Evolutionary conservation across 2,888 invertebrate species (phyloP), one percentile per base, ranked within the genome.

Genomic region (Acrobasis consociella): DNA sequence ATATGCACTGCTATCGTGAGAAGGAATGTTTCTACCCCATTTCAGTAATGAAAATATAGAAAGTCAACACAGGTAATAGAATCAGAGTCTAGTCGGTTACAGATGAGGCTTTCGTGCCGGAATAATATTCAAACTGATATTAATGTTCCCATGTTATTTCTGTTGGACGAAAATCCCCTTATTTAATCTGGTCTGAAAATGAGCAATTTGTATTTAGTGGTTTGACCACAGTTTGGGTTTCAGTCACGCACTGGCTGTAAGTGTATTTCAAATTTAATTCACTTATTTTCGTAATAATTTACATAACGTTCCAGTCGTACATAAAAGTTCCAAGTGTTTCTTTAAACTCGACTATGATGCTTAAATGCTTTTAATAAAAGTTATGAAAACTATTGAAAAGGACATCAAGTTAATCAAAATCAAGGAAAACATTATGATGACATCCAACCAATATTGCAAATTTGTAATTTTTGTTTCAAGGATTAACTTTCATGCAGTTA

Each of bases 121-220:
- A 15, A 56, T 42, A 56, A 17, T 56, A 39, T 42, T 15, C 56
- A 17, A 13, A 42, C 17, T 42, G 42, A 46, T 42, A 56, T 56
- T 42, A 56, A 56, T 42, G 56, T 22, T 46, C 46, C 31, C 7
- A 31, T 31, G 31, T 31, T 31, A 13, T 50, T 60, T 60, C 31
- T 50, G 50, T 49, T 49, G 49, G 37, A 49, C 17, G 38, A 39
- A 37, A 53, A 42, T 53, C 42, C 10, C 42, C 15, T 61, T 61
- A 61, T 42, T 52, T 53, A 46, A 46, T 22, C 5, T 16, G 55
- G 31, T 17, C 62, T 49, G 62, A 38, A 61, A 62, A 62, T 55
- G 53, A 55, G 49, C 62, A 38, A 61, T 60, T 60, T 51, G 51
- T 62, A 46, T 55, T 62, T 49, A 38, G 62, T 55, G 49, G 55